Conservation (phyloP, 2,797 vertebrate genomes). For the Anabacerthia variegaticeps region DNA sequence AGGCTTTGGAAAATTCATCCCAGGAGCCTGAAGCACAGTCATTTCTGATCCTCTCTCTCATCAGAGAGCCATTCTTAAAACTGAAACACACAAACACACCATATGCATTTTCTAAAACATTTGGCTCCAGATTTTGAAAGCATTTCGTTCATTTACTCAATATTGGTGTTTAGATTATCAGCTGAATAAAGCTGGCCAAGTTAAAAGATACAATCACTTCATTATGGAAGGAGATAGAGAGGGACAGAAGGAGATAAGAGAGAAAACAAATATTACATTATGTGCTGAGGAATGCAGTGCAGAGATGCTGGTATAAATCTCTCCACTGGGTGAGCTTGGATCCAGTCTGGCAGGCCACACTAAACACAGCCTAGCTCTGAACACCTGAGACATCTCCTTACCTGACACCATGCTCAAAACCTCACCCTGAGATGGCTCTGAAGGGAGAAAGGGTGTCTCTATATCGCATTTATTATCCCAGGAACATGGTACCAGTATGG, state of each 20-base stretch:
- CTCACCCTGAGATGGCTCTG: not conserved
- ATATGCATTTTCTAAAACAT: not conserved
- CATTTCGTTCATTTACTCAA: not conserved
- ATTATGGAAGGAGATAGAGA: not conserved
- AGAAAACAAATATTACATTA: not conserved
- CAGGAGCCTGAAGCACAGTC: conserved; percentile 84
- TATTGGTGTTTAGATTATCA: not conserved
- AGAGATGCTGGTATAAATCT: not conserved
- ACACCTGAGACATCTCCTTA: not conserved
- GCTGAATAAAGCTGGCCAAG: not conserved
- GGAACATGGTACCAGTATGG: not conserved
- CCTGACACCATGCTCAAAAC: not conserved
- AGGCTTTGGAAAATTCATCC: conserved; percentile 84
- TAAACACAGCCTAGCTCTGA: not conserved
- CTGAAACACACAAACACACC: conserved; percentile 72
- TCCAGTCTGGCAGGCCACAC: not conserved
- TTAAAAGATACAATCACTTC: not conserved
- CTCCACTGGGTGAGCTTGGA: not conserved
- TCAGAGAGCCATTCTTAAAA: conserved; percentile 95
- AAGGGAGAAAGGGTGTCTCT: not conserved
- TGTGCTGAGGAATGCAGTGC: fast-evolving
- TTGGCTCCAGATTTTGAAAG: not conserved
- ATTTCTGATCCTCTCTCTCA: conserved; percentile 88
- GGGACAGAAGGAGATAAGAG: not conserved
- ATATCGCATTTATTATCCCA: not conserved